phyloP scores from a whole-genome alignment of 2,797 vertebrate species.

The Lemur catta region DNA sequence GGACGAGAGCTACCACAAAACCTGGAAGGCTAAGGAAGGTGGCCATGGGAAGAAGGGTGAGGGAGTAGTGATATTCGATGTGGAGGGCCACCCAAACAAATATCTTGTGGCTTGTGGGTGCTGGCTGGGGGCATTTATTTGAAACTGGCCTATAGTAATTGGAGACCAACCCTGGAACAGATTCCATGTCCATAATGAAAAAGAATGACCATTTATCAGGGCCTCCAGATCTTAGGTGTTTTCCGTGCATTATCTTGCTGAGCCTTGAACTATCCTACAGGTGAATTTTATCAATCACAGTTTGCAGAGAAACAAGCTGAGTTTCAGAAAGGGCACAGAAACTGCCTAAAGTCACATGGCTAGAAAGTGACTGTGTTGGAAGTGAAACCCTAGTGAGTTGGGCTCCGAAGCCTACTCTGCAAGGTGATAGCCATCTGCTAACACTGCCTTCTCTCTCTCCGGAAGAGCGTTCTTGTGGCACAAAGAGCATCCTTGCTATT shows the following conservation, averaged over 20 bases:
- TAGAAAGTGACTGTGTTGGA: not conserved
- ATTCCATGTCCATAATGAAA: not conserved
- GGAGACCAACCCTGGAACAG: not conserved
- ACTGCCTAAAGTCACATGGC: not conserved
- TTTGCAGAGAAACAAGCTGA: slow-evolving; percentile 2
- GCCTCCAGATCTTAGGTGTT: not conserved
- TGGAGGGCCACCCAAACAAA: not conserved
- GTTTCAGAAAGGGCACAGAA: not conserved
- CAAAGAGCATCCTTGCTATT: not conserved
- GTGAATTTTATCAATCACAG: not conserved
- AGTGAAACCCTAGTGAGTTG: not conserved
- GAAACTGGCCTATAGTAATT: not conserved
- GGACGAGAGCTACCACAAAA: not conserved
- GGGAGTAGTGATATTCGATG: not conserved
- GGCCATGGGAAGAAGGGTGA: not conserved
- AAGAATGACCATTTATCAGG: not conserved
- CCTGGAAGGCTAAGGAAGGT: not conserved
- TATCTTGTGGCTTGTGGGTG: not conserved
- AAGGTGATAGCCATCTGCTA: not conserved
- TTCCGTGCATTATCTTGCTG: not conserved
- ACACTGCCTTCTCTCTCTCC: not conserved
- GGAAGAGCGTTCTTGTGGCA: not conserved
- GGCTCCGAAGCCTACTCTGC: not conserved
- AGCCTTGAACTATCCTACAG: not conserved
- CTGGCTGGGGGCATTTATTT: not conserved